Base-by-base conservation (phyloP, 2,888 invertebrate species). In the Blomia tropicalis region DNA sequence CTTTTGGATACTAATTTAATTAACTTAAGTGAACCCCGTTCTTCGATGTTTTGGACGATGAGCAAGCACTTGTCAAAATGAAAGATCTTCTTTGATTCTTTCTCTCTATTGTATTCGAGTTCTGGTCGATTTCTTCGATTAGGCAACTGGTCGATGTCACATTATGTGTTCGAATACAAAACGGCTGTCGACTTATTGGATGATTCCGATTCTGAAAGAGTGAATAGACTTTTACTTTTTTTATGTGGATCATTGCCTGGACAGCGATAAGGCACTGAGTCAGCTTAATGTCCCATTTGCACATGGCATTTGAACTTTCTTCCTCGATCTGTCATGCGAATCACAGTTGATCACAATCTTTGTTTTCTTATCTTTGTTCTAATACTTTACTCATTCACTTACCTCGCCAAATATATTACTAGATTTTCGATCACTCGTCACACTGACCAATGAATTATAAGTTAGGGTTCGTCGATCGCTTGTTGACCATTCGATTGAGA, bases 81-180 rank as follows among this genome's bases (percentile, higher is more conserved):
- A 41, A 41, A 41, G n/a, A n/a, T 17, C 51, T 11, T 27, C 22
- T n/a, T 47, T 47, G 5, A 19, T 47, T 47, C 51, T 27, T n/a
- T n/a, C n/a, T n/a, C n/a, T n/a, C n/a, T n/a, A n/a, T n/a, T n/a
- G n/a, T n/a, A n/a, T n/a, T n/a, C n/a, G n/a, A n/a, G n/a, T n/a
- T n/a, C n/a, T 47, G 51, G 51, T 47, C 51, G 51, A 47, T 47
- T 47, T 47, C 51, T 47, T 47, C 51, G 51, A 47, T 47, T 47
- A n/a, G 51, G 51, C 51, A 36, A 47, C 51, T 47, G 11, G 7
- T 47, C 51, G n/a, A n/a, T n/a, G n/a, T n/a, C n/a, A n/a, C n/a
- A n/a, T n/a, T n/a, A n/a, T n/a, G n/a, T n/a, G n/a, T n/a, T n/a
- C n/a, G n/a, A n/a, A n/a, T n/a, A n/a, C n/a, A n/a, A n/a, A n/a